Percentiles rank a stretch among this genome's conserved stretches.
Conservation (phyloP, 2,888 invertebrate species). For the Priocnemis perturbator region DNA sequence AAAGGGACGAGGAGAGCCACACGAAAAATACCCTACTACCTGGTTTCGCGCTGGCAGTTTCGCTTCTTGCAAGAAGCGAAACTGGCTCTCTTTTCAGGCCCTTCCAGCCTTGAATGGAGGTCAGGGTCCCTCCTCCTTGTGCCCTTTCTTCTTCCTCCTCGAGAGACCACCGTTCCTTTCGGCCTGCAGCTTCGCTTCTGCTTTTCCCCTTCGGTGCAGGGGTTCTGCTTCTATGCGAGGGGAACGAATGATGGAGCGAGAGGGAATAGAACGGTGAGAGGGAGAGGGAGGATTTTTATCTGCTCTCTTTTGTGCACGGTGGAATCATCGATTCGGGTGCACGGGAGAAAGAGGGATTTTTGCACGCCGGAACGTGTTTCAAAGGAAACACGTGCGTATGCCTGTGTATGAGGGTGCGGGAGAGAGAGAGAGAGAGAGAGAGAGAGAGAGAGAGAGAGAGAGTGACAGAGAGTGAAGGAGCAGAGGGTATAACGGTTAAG, state of each 20-base stretch:
- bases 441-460: neutral
- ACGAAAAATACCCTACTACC: slow-evolving; percentile 50
- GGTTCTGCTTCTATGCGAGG: slow-evolving; percentile 24
- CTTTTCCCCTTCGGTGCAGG: slow-evolving; percentile 55
- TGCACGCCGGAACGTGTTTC: neutral
- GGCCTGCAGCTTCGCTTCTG: slow-evolving; percentile 73
- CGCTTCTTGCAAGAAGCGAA: slow-evolving; percentile 35
- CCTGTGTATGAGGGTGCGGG: too few species aligned
- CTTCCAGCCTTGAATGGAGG: slow-evolving; percentile 57
- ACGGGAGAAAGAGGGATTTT: slow-evolving; percentile 21
- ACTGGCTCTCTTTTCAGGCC: slow-evolving; percentile 55
- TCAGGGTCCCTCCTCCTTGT: slow-evolving; percentile 52
- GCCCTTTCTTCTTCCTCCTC: slow-evolving; percentile 76
- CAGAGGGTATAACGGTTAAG: neutral
- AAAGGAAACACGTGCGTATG: too few species aligned
- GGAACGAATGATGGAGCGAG: neutral
- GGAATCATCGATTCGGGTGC: slow-evolving; percentile 40
- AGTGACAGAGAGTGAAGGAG: neutral
- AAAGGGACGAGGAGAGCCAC: slow-evolving; percentile 40
- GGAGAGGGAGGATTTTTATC: slow-evolving; percentile 44
- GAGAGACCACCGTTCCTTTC: slow-evolving; percentile 78
- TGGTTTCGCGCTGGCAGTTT: slow-evolving; percentile 39
- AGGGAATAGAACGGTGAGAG: neutral
- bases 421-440: too few species aligned
- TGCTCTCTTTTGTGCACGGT: slow-evolving; percentile 35